Evolutionary conservation across 2,797 vertebrate species (phyloP).

Genomic region (Vultur gryphus): DNA sequence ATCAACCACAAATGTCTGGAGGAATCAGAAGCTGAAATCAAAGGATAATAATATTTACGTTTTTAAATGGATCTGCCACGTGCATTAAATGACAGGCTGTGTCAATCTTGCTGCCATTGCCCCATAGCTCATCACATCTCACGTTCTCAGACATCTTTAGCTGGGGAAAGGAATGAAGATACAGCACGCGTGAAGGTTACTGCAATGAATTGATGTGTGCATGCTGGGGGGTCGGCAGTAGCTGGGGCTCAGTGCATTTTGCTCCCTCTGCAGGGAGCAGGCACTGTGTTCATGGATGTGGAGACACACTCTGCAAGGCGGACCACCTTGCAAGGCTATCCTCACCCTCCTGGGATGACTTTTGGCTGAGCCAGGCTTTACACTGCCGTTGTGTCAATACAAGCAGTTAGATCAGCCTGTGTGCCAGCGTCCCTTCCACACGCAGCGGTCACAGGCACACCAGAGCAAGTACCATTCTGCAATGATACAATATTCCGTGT

Average conservation of each 20-base stretch:
- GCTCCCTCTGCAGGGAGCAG: neutral
- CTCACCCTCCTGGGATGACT: neutral
- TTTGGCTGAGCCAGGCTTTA: neutral
- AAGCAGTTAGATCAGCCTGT: neutral
- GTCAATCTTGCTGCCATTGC: neutral
- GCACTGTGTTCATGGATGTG: fast-evolving
- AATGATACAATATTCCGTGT: neutral
- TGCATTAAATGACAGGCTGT: neutral
- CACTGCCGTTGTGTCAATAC: fast-evolving
- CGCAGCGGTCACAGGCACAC: neutral
- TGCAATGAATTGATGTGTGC: neutral
- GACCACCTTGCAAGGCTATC: neutral
- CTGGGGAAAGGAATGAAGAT: neutral
- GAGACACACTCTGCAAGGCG: neutral
- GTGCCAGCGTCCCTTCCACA: neutral
- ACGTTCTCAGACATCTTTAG: neutral
- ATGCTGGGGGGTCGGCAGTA: fast-evolving
- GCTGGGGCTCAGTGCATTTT: neutral
- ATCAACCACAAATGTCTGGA: conserved; percentile 17
- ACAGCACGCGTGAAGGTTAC: neutral
- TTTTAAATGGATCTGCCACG: neutral
- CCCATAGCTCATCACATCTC: neutral
- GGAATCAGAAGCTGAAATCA: conserved; percentile 38
- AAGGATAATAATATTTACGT: conserved; percentile 38
- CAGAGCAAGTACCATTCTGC: neutral